A percentile compares a stretch with the other conserved stretches of the same genome.
Conservation (phyloP, 2,888 invertebrate genomes). For the Nyleta sp. region DNA sequence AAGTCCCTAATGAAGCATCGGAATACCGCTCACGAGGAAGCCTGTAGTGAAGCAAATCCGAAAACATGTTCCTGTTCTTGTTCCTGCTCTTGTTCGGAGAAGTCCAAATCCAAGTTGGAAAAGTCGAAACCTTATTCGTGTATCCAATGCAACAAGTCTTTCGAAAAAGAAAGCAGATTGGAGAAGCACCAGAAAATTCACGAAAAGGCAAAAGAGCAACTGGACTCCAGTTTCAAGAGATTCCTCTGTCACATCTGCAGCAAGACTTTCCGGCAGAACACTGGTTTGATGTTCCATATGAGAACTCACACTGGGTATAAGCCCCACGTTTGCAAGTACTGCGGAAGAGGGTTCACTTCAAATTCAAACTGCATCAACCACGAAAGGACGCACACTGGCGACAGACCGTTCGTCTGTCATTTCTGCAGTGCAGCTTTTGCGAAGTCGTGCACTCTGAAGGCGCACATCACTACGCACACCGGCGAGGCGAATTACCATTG, state of each 20-base stretch:
- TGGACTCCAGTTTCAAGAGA: slow-evolving; percentile 75
- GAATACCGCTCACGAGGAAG: slow-evolving; percentile 66
- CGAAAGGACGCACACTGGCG: slow-evolving; percentile 78
- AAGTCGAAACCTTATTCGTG: slow-evolving; percentile 70
- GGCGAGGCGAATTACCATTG: slow-evolving; percentile 80
- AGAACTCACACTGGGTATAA: slow-evolving; percentile 78
- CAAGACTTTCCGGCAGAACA: slow-evolving; percentile 78
- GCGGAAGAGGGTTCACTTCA: slow-evolving; percentile 77
- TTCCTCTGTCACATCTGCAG: slow-evolving; percentile 79
- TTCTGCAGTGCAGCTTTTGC: slow-evolving; percentile 79
- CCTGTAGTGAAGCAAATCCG: slow-evolving; percentile 41
- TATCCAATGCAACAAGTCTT: slow-evolving; percentile 73
- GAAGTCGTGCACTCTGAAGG: slow-evolving; percentile 78
- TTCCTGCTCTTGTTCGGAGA: slow-evolving; percentile 66
- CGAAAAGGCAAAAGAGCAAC: slow-evolving; percentile 72
- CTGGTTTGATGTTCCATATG: slow-evolving; percentile 79
- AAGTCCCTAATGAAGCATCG: slow-evolving; percentile 75
- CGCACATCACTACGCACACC: slow-evolving; percentile 78
- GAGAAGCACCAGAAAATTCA: slow-evolving; percentile 74
- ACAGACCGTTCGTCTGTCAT: slow-evolving; percentile 78
- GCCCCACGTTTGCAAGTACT: slow-evolving; percentile 78
- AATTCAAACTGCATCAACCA: slow-evolving; percentile 79
- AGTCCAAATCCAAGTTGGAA: slow-evolving; percentile 58
- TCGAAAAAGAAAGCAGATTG: slow-evolving; percentile 74
- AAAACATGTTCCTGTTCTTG: slow-evolving; percentile 66